Conservation (phyloP, 2,888 invertebrate species). For the Ellobium chinense region DNA sequence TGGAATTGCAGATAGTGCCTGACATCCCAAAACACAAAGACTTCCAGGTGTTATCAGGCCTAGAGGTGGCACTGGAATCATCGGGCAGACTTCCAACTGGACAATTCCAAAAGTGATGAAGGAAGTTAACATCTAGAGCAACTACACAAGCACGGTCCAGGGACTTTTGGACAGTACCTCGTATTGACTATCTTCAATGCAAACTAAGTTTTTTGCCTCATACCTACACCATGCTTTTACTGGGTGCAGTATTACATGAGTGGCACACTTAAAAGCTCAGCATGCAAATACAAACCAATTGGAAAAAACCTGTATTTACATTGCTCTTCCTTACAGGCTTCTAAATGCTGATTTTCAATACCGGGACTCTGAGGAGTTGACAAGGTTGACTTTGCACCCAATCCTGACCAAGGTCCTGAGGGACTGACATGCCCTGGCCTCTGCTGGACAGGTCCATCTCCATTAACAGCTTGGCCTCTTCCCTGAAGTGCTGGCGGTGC, state of each 20-base stretch:
- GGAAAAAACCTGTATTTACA: conserved; percentile 28
- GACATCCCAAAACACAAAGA: too few relatives aligned
- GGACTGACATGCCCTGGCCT: conserved; percentile 14
- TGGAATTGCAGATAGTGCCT: too few relatives aligned
- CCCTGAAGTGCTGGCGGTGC: background rate
- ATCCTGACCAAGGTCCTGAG: background rate
- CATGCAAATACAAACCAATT: conserved; percentile 29
- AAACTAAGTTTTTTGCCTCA: background rate
- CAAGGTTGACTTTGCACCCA: background rate
- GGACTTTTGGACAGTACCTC: too few relatives aligned
- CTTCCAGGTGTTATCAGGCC: too few relatives aligned
- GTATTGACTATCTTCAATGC: too few relatives aligned
- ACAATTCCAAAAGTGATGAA: too few relatives aligned
- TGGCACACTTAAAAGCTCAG: background rate
- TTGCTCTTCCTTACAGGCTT: conserved; percentile 38
- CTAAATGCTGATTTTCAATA: conserved; percentile 21
- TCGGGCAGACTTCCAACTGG: too few relatives aligned
- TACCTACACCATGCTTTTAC: background rate
- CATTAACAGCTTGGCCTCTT: background rate
- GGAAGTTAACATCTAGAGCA: too few relatives aligned
- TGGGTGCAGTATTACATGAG: too few relatives aligned
- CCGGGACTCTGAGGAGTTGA: conserved; percentile 22
- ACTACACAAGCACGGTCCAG: too few relatives aligned
- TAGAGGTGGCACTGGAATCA: too few relatives aligned
- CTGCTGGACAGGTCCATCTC: conserved; percentile 16